A percentile compares a stretch with the other conserved stretches of the same genome.
Conservation (phyloP, 2,113 vertebrate species). For the Muscicapa adusta region DNA sequence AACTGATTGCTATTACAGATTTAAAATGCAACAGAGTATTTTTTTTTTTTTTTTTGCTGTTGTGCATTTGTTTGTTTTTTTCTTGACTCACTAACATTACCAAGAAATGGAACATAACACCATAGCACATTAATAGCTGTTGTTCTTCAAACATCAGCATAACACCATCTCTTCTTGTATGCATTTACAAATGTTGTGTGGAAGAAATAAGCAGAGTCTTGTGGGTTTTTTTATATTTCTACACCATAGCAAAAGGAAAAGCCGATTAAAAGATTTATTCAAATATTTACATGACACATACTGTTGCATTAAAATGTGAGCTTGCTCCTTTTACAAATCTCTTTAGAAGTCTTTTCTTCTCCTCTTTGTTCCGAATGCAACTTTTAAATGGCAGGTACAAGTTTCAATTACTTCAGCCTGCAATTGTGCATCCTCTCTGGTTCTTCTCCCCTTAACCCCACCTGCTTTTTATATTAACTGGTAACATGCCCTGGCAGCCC, state of each 20-base stretch:
- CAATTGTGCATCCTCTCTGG: background rate
- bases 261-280: slow-evolving; percentile 41
- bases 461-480: background rate
- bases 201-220: background rate
- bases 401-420: background rate
- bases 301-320: background rate
- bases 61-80: background rate
- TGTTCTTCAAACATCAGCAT: background rate
- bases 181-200: background rate
- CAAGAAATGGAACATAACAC: background rate
- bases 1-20: background rate
- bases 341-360: background rate
- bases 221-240: background rate
- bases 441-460: background rate
- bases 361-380: background rate
- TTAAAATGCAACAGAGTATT: background rate
- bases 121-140: background rate
- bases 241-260: background rate
- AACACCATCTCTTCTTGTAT: background rate
- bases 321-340: slow-evolving; percentile 3
- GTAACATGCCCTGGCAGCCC: background rate
- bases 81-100: background rate
- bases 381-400: background rate
- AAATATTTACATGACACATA: slow-evolving; percentile 41
- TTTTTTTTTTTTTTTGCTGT: background rate